Evolutionary conservation across 92 coral and sea anemone genomes (phyloP).

Genomic region (Zoanthus solanderi): DNA sequence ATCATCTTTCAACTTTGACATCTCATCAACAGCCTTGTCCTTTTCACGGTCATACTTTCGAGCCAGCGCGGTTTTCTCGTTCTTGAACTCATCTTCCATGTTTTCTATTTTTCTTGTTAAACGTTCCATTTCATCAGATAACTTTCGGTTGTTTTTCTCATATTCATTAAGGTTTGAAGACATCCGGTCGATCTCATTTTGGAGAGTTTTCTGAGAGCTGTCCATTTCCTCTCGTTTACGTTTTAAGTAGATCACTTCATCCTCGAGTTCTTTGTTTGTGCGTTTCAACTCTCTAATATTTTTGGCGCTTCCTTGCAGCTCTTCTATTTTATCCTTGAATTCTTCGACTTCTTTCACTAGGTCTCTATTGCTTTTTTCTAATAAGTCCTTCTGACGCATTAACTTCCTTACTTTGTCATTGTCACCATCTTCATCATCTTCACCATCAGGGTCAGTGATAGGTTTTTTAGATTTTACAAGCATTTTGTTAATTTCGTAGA

Average conservation of each 20-base stretch:
- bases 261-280: conserved; percentile 80
- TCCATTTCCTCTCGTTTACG: conserved; percentile 84
- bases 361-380: conserved; percentile 60
- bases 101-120: conserved; percentile 74
- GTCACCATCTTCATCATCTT: conserved; percentile 14
- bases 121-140: conserved; percentile 80
- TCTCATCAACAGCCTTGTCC: conserved; percentile 72
- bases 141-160: conserved; percentile 74
- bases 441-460: conserved; percentile 23
- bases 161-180: conserved; percentile 76
- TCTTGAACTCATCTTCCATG: conserved; percentile 75
- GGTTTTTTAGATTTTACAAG: conserved; percentile 54
- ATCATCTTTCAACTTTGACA: conserved; percentile 67
- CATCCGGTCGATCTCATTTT: conserved; percentile 78
- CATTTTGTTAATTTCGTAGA: conserved; percentile 79
- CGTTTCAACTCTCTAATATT: conserved; percentile 73
- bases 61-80: conserved; percentile 65
- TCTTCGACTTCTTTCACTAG: conserved; percentile 71
- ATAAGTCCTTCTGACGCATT: conserved; percentile 52
- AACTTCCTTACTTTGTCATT: conserved; percentile 13
- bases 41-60: conserved; percentile 74
- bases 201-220: conserved; percentile 71
- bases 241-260: conserved; percentile 71
- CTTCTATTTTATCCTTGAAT: conserved; percentile 75
- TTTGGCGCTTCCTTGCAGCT: conserved; percentile 67